Evolutionary conservation across 2,888 invertebrate species (phyloP).

Genomic region (Acanthacorydalis orientalis): DNA sequence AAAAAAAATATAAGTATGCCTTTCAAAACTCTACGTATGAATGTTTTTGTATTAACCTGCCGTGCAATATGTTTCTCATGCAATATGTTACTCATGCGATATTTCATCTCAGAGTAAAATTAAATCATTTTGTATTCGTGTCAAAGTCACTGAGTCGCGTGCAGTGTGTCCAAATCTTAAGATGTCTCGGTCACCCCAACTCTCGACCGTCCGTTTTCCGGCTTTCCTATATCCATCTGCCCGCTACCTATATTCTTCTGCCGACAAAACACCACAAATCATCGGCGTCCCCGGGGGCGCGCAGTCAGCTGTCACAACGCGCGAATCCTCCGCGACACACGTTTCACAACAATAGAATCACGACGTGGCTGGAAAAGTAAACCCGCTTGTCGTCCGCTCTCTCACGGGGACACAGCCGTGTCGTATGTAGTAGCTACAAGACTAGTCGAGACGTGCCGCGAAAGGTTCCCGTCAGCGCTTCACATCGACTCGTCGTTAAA

Average conservation of each 20-base stretch:
- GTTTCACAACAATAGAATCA: conserved; percentile 28
- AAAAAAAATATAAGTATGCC: no score
- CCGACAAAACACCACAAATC: conserved; percentile 18
- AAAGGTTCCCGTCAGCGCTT: no score
- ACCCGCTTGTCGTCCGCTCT: conserved; percentile 13
- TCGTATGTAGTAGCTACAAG: not conserved
- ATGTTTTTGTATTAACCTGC: no score
- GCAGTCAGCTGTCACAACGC: conserved; percentile 26
- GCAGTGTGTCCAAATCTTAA: no score
- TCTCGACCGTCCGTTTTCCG: not conserved
- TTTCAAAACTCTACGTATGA: no score
- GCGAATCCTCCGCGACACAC: conserved; percentile 26
- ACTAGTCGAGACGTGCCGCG: not conserved
- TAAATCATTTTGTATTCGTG: no score
- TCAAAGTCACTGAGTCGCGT: no score
- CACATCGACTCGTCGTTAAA: not conserved
- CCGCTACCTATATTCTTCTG: conserved; percentile 6
- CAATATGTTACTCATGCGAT: no score
- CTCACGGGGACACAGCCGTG: conserved; percentile 13
- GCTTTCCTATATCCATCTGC: not conserved
- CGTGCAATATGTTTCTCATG: no score
- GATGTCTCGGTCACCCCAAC: no score
- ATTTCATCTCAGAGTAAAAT: no score
- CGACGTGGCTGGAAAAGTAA: conserved; percentile 27
- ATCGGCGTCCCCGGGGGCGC: conserved; percentile 19